Evolutionary conservation across 2,888 invertebrate species (phyloP), one percentile per base, ranked within the genome.

Genomic region (Ischnura elegans): DNA sequence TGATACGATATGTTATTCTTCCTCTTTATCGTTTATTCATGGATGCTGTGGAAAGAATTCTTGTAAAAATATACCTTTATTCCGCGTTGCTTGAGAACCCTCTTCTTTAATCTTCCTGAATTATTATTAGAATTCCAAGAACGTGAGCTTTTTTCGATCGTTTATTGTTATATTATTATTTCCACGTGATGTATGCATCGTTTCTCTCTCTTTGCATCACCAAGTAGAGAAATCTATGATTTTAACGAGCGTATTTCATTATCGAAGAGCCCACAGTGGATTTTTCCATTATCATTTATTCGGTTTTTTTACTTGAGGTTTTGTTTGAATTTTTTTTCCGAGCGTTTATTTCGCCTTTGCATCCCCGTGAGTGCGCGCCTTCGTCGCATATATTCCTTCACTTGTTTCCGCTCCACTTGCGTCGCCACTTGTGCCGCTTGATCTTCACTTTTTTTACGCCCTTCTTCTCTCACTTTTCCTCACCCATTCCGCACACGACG

Each of bases 331-430:
- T 36, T 76, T 61, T 5, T 76, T 8, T 36, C 76, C 36, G n/a
- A 76, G 36, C 76, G 76, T 36, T 29, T 36, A 76, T 76, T 76
- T 61, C 25, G 61, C 16, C 16, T 76, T 76, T 76, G 76, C 76
- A 76, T 36, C 36, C 36, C 76, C 76, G 76, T n/a, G n/a, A 76
- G 76, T 76, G 76, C 29, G 76, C 29, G 36, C 76, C 76, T 13
- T n/a, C 84, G 93, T 43, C 84, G 93, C n/a, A 36, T 84, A 87
- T 25, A 51, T 42, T 8, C 25, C 61, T 86, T 93, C 85, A 90
- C 84, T 76, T 76, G 90, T 87, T 55, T 47, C 36, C 76, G 84
- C 93, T 85, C 93, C 87, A 51, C 46, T 61, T 76, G 93, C 45
- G 36, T 29, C 42, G 76, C 93, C 42, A 93, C 93, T n/a, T 47